These are phyloP conservation scores for Drosophila watanabei DNA, from an alignment of 1,140 invertebrate genomes.

Conservation along the genomic window DNA sequence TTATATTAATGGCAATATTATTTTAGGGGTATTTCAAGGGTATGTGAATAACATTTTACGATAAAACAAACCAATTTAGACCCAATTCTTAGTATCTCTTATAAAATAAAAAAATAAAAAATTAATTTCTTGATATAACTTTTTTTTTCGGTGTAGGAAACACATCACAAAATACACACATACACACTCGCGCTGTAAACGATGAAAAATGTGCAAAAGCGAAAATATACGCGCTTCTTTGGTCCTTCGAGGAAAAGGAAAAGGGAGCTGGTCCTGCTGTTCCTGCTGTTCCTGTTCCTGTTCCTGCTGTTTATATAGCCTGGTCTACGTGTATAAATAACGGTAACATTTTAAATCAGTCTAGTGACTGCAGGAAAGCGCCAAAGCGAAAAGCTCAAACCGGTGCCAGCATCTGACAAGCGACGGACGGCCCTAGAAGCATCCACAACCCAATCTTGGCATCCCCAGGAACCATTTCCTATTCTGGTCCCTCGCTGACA, in stretches of 20 bases:
- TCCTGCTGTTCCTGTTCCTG: slow-evolving; percentile 23
- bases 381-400: slow-evolving; percentile 73
- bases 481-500: slow-evolving; percentile 63
- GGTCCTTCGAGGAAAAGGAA: slow-evolving; percentile 12
- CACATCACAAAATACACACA: slow-evolving; percentile 17
- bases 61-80: no score
- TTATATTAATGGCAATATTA: no score
- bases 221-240: slow-evolving; percentile 39
- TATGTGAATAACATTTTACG: no score
- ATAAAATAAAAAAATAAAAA: no score
- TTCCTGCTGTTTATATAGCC: slow-evolving; percentile 71
- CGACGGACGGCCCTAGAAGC: slow-evolving; percentile 15
- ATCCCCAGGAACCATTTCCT: slow-evolving; percentile 56
- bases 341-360: slow-evolving; percentile 84
- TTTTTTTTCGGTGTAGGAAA: slow-evolving; percentile 1
- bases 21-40: no score
- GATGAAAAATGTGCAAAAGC: slow-evolving; percentile 78
- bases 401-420: slow-evolving; percentile 71
- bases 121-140: no score
- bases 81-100: no score
- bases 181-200: slow-evolving; percentile 54
- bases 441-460: slow-evolving; percentile 39
- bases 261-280: slow-evolving; percentile 23
- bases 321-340: slow-evolving; percentile 81
- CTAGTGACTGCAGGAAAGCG: slow-evolving; percentile 79